Conservation (phyloP, 2,888 invertebrate species). For the Drosophila phalerata region DNA sequence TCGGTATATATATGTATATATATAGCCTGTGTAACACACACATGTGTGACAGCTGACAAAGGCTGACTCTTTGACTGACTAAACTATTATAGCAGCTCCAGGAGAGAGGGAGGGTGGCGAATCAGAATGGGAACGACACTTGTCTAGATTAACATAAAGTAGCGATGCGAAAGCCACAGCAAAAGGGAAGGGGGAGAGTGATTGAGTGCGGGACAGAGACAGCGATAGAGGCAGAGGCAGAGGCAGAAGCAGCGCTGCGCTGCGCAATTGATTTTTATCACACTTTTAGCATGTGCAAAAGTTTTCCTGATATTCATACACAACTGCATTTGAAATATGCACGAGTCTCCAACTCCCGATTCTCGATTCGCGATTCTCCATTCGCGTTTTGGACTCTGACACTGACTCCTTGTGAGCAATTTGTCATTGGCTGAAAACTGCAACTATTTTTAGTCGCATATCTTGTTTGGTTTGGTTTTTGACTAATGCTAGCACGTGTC, state of each 20-base stretch:
- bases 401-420: constrained; percentile 54
- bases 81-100: constrained; percentile 45
- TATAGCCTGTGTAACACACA: constrained; percentile 14
- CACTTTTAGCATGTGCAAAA: constrained; percentile 80
- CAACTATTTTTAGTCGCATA: constrained; percentile 60
- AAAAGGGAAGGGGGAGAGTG: no score
- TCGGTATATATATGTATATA: constrained; percentile 27
- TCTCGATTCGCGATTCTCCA: background rate
- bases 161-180: constrained; percentile 37
- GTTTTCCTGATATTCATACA: constrained; percentile 27
- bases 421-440: constrained; percentile 61
- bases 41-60: constrained; percentile 53
- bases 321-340: constrained; percentile 44
- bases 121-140: constrained; percentile 50
- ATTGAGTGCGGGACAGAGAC: background rate
- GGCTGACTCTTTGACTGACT: constrained; percentile 64
- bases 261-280: constrained; percentile 85
- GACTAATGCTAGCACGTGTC: constrained; percentile 72
- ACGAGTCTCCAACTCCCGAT: constrained; percentile 19
- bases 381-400: constrained; percentile 12
- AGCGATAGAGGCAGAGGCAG: constrained; percentile 25
- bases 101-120: constrained; percentile 1
- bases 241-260: constrained; percentile 44
- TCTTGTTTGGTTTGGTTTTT: constrained; percentile 61
- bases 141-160: constrained; percentile 71